Evolutionary conservation across 2,888 invertebrate genomes (phyloP).

Genomic region (Coelinius sp.): DNA sequence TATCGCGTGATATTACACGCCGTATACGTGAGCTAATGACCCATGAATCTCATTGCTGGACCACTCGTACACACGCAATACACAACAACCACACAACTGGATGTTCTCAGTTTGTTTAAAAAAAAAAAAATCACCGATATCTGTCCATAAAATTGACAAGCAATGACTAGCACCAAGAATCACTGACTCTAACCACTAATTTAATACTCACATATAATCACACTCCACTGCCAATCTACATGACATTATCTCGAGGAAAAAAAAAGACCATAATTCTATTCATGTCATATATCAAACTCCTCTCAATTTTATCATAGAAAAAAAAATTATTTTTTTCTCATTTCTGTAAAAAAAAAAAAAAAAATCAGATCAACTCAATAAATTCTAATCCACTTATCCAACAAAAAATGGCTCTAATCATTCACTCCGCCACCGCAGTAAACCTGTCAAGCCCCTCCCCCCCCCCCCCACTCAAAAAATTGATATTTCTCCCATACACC

Average conservation of each 20-base stretch:
- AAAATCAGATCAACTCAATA: not conserved
- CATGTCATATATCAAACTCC: not conserved
- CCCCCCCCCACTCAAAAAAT: constrained; percentile 10
- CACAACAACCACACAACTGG: constrained; percentile 20
- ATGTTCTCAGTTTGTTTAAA: constrained; percentile 28
- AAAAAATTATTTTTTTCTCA: too few species aligned
- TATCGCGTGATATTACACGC: constrained; percentile 59
- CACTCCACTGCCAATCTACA: constrained; percentile 15
- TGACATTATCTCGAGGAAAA: not conserved
- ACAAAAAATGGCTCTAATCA: not conserved
- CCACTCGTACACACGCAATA: constrained; percentile 15
- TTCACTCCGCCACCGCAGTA: not conserved
- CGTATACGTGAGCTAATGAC: constrained; percentile 64
- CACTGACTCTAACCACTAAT: not conserved
- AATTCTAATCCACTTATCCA: not conserved
- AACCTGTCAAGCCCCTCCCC: not conserved
- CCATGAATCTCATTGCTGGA: constrained; percentile 58
- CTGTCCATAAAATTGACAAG: constrained; percentile 29
- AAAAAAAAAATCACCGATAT: not conserved
- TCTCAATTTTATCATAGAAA: not conserved
- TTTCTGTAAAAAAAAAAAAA: too few species aligned
- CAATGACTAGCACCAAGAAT: constrained; percentile 3
- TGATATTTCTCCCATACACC: constrained; percentile 8
- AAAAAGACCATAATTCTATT: not conserved
- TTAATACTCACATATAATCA: constrained; percentile 13